Conservation (phyloP, 2,888 invertebrate species). For the Chrysolina americana region DNA sequence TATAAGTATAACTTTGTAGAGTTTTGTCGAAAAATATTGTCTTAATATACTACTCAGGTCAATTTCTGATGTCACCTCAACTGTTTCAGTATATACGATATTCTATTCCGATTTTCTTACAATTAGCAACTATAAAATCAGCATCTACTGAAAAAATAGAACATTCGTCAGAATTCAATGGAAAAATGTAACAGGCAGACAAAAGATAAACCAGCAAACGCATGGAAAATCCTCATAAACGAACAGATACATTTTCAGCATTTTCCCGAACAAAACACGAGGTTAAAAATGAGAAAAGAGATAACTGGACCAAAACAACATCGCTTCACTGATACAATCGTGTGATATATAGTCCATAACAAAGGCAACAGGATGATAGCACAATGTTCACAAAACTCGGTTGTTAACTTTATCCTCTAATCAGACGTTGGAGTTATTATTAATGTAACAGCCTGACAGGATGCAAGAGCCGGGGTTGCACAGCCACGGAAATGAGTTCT, state of each 20-base stretch:
- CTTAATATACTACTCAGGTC: too few relatives aligned
- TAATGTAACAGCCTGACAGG: conserved; percentile 27
- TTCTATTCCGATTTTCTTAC: too few relatives aligned
- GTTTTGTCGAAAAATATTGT: too few relatives aligned
- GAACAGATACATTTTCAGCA: conserved; percentile 1
- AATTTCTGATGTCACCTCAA: too few relatives aligned
- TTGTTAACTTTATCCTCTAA: conserved; percentile 33
- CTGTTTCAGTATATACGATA: too few relatives aligned
- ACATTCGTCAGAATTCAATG: not conserved
- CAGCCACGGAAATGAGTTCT: conserved; percentile 12
- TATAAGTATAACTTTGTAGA: too few relatives aligned
- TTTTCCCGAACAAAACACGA: conserved; percentile 4
- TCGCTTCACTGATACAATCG: conserved; percentile 16
- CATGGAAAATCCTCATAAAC: not conserved
- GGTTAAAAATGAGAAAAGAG: conserved; percentile 22
- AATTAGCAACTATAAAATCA: too few relatives aligned
- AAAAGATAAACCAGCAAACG: not conserved
- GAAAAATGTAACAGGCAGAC: not conserved
- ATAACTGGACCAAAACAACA: conserved; percentile 24
- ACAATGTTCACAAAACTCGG: conserved; percentile 18
- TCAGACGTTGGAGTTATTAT: conserved; percentile 26
- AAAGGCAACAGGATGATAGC: conserved; percentile 20
- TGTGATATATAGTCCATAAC: conserved; percentile 30
- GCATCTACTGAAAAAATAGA: too few relatives aligned
- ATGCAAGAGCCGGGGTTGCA: conserved; percentile 25